Conservation (phyloP, 2,113 vertebrate species). For the Elachura formosa region DNA sequence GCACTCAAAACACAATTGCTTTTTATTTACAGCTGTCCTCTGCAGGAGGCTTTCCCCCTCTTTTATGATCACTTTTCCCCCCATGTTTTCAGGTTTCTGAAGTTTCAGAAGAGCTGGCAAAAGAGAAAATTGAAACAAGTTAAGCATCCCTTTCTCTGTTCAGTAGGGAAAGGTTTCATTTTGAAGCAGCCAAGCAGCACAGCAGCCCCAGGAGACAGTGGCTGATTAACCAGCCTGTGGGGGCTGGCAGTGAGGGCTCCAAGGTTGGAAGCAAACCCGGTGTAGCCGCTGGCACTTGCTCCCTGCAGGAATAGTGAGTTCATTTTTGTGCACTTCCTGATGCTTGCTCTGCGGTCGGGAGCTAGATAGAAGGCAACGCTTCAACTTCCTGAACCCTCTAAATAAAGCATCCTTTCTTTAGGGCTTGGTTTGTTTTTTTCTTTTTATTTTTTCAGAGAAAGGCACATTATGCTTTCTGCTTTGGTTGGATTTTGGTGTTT, state of each 20-base stretch:
- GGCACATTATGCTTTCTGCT: constrained; percentile 32
- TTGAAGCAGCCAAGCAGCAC: neutral
- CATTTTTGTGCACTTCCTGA: constrained; percentile 53
- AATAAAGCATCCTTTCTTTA: constrained; percentile 48
- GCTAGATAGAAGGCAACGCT: constrained; percentile 30
- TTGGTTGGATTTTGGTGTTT: neutral
- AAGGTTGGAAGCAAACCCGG: constrained; percentile 11
- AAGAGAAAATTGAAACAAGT: neutral
- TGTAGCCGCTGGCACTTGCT: constrained; percentile 24
- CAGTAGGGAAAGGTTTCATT: neutral
- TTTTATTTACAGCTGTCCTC: neutral
- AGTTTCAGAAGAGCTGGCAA: neutral
- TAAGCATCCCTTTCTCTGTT: neutral
- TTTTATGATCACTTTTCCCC: neutral
- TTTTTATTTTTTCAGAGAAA: neutral
- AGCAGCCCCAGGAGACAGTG: neutral
- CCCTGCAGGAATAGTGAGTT: constrained; percentile 18
- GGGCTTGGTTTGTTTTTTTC: neutral
- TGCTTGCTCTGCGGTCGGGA: constrained; percentile 7
- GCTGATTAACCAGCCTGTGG: neutral
- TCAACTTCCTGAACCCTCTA: constrained; percentile 43
- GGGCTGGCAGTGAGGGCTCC: neutral
- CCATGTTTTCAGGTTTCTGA: neutral
- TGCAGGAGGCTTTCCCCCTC: neutral
- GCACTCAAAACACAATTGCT: neutral